Evolutionary conservation across 1,140 invertebrate genomes (phyloP).

Genomic region (Macrobrachium rosenbergii): DNA sequence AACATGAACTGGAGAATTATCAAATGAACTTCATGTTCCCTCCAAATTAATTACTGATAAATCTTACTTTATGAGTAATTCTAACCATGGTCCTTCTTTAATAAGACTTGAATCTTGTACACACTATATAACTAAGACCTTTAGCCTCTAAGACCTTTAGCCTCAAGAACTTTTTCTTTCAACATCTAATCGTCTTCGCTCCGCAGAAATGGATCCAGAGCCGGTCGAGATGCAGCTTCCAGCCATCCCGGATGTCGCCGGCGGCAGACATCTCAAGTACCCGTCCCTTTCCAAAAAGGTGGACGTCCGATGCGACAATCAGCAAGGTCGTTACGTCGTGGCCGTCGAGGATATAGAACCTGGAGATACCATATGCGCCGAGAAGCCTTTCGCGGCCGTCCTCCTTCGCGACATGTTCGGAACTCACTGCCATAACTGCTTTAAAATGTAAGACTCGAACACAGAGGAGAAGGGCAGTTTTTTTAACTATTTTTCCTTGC

Average conservation of each 20-base stretch:
- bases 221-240: conserved; percentile 45
- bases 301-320: conserved; percentile 67
- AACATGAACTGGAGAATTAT: too few species aligned
- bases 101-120: too few species aligned
- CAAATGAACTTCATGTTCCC: too few species aligned
- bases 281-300: conserved; percentile 75
- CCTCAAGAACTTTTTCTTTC: too few species aligned
- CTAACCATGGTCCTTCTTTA: too few species aligned
- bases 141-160: too few species aligned
- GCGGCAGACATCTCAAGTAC: conserved; percentile 73
- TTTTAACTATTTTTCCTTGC: background rate
- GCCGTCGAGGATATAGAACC: conserved; percentile 63
- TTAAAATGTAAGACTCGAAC: conserved; percentile 69
- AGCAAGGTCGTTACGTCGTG: conserved; percentile 64
- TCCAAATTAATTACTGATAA: too few species aligned
- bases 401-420: conserved; percentile 81
- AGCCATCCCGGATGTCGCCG: conserved; percentile 66
- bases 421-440: conserved; percentile 88
- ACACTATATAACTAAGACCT: too few species aligned
- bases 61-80: too few species aligned
- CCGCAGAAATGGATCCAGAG: conserved; percentile 45
- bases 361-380: conserved; percentile 73
- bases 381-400: conserved; percentile 81
- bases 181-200: background rate
- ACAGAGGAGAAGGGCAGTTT: background rate